These are phyloP conservation scores for Amia ocellicauda DNA, from an alignment of 2,113 vertebrate genomes.

Conservation along the genomic window DNA sequence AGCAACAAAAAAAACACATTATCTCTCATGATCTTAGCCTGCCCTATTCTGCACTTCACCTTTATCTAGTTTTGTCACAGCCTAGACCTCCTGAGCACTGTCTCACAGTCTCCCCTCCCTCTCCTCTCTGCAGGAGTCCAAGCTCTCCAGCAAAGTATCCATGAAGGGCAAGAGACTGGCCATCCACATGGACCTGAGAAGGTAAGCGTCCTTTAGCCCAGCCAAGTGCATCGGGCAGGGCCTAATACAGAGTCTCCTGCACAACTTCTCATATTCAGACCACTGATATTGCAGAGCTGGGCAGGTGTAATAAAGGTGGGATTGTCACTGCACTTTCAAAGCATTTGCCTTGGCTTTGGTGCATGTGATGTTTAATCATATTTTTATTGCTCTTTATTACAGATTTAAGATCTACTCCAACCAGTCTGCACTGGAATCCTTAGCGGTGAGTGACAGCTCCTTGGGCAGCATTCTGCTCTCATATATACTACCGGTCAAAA, in stretches of 20 bases:
- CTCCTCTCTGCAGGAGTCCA: slow-evolving; percentile 67
- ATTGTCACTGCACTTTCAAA: too few species aligned
- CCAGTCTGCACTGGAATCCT: slow-evolving; percentile 85
- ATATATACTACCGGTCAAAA: too few species aligned
- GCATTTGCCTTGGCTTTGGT: not conserved
- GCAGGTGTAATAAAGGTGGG: too few species aligned
- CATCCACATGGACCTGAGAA: slow-evolving; percentile 78
- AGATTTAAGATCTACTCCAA: slow-evolving; percentile 96
- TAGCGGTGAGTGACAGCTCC: slow-evolving; percentile 87
- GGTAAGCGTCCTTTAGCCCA: slow-evolving; percentile 54
- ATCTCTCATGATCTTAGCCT: not conserved
- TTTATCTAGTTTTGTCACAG: not conserved
- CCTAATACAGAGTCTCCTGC: not conserved
- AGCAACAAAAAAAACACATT: too few species aligned
- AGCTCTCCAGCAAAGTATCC: slow-evolving; percentile 79
- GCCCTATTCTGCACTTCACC: not conserved
- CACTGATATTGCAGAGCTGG: too few species aligned
- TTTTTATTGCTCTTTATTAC: slow-evolving; percentile 4
- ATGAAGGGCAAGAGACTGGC: slow-evolving; percentile 78
- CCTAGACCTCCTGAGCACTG: not conserved
- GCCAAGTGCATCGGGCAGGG: not conserved
- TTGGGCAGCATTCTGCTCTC: not conserved
- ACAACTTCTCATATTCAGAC: not conserved
- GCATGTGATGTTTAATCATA: not conserved
- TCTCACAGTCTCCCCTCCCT: not conserved